Conservation (phyloP, 2,797 vertebrate species). For the Florisuga fusca region DNA sequence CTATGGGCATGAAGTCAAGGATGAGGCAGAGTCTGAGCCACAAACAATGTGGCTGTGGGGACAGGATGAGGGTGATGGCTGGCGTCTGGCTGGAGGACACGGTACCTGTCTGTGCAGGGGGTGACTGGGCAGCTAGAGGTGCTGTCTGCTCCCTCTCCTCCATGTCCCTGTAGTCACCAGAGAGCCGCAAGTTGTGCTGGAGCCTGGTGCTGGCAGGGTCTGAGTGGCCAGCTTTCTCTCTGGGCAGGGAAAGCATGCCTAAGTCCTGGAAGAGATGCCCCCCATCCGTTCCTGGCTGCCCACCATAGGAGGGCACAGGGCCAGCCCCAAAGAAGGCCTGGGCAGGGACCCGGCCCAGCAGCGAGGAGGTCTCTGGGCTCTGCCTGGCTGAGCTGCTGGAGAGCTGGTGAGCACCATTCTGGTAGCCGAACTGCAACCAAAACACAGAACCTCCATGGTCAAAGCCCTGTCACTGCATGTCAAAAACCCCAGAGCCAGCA, state of each 20-base stretch:
- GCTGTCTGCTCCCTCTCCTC: constrained; percentile 55
- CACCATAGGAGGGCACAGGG: constrained; percentile 68
- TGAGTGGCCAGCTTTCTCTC: constrained; percentile 68
- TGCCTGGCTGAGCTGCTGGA: neutral
- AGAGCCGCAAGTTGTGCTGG: constrained; percentile 57
- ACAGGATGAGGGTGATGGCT: neutral
- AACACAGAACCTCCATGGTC: neutral
- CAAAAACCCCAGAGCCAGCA: neutral
- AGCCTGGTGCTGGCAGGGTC: constrained; percentile 73
- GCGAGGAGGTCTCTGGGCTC: constrained; percentile 29
- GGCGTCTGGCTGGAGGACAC: neutral
- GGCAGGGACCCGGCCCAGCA: constrained; percentile 63
- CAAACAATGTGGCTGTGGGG: fast-evolving
- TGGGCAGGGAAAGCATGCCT: constrained; percentile 84
- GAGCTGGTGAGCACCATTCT: constrained; percentile 78
- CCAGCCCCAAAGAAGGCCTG: constrained; percentile 69
- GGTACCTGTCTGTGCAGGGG: constrained; percentile 44
- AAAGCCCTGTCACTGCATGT: neutral
- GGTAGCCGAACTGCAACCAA: constrained; percentile 85
- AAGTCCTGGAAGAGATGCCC: constrained; percentile 88
- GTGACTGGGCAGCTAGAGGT: neutral
- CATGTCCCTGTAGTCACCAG: constrained; percentile 39
- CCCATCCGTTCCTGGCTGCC: constrained; percentile 70
- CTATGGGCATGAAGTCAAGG: neutral
- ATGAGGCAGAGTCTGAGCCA: neutral